These are phyloP conservation scores for Diarsia brunnea DNA, from an alignment of 2,888 invertebrate genomes.

Conservation along the genomic window DNA sequence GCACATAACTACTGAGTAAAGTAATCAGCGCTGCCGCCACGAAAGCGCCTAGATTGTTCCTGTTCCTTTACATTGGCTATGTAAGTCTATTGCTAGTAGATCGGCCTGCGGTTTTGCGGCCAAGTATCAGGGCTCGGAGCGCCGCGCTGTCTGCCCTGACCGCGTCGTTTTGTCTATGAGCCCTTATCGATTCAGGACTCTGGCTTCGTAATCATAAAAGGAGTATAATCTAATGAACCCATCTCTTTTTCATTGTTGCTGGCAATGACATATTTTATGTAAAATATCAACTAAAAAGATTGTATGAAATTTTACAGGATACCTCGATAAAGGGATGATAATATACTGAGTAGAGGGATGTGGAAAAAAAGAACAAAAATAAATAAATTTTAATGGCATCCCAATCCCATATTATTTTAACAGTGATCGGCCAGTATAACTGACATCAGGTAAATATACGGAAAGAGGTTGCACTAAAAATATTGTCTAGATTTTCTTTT, in stretches of 20 bases:
- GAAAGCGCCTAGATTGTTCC: constrained; percentile 24
- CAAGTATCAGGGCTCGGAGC: constrained; percentile 51
- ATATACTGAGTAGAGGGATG: not conserved
- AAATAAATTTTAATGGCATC: constrained; percentile 4
- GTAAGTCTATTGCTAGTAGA: constrained; percentile 45
- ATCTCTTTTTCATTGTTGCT: not conserved
- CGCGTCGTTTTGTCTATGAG: constrained; percentile 56
- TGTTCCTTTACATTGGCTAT: constrained; percentile 38
- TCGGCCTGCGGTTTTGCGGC: constrained; percentile 56
- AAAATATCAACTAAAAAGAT: not conserved
- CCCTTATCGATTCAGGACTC: constrained; percentile 56
- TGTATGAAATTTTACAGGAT: not conserved
- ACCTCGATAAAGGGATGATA: not conserved
- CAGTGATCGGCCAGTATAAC: not conserved
- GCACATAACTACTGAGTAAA: constrained; percentile 32
- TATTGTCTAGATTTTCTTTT: too few relatives aligned
- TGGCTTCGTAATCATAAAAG: constrained; percentile 43
- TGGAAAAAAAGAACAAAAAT: not conserved
- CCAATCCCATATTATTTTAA: not conserved
- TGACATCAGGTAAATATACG: not conserved
- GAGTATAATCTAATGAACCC: not conserved
- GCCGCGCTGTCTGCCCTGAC: constrained; percentile 59
- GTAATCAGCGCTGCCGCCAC: constrained; percentile 34
- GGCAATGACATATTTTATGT: not conserved
- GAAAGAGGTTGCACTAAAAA: not conserved